Evolutionary conservation across 2,888 invertebrate genomes (phyloP), one percentile per base, ranked within the genome.

Genomic region (Noctuana brunneofusca): DNA sequence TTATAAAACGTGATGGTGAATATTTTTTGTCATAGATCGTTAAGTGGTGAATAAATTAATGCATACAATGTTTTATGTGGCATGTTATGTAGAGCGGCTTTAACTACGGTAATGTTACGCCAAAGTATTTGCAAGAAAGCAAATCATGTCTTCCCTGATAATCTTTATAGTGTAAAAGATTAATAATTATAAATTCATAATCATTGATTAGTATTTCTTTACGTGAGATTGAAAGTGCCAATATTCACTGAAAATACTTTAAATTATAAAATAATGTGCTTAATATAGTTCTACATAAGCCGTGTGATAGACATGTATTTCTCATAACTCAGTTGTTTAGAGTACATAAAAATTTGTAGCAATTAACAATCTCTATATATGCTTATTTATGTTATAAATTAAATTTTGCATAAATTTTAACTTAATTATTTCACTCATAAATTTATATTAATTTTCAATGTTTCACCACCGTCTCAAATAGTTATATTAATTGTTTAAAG

Each of bases 131-230:
- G 74, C 74, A 80, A 78, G 12, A 79, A 76, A 80, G 71, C 83
- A 80, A 80, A 84, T 82, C 83, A 83, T 79, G 87, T 88, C 87
- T 88, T 88, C 87, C 87, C 81, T 84, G 71, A 75, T 79, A 78
- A 81, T 74, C 76, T 73, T 75, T 74, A 74, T 77, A 78, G 70
- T 69, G 67, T 77, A 55, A 49, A 62, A 12, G 27, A 4, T 22
- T 48, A 22, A 8, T 1, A 22, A 46, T 27, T 24, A 50, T 58
- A 14, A 53, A 32, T 60, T 60, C 53, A 48, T 54, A 53, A 35
- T 52, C 18, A 58, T 57, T 59, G 27, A 57, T 30, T 56, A 56
- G 30, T 4, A 35, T 57, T n/a, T 41, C 41, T 6, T 30, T 20
- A 53, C n/a, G 30, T 53, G 16, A 30, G 32, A 48, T 46, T 27